Conservation (phyloP, 2,113 vertebrate genomes). For the Chaetodon auriga region DNA sequence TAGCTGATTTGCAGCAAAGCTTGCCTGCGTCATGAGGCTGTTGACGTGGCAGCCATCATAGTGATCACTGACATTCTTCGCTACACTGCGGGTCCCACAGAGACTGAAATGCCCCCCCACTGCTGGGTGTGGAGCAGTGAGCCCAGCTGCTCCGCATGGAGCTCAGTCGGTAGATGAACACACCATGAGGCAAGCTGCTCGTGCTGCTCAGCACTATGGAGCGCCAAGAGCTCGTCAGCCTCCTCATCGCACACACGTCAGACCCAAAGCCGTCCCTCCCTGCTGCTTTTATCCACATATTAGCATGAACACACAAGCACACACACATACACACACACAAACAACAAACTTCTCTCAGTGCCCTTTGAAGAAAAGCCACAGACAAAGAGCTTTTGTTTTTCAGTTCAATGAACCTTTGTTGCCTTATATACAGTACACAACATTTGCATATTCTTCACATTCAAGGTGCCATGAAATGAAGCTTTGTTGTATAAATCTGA, state of each 20-base stretch:
- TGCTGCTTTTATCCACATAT: conserved; percentile 33
- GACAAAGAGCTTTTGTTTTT: conserved; percentile 59
- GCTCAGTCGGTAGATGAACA: conserved; percentile 4
- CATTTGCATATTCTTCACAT: conserved; percentile 50
- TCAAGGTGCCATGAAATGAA: conserved; percentile 19
- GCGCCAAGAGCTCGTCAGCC: conserved; percentile 19
- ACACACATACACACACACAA: neutral
- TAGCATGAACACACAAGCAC: neutral
- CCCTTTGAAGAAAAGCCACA: conserved; percentile 45
- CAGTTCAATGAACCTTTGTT: conserved; percentile 25
- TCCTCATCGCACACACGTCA: conserved; percentile 31
- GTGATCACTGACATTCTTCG: conserved; percentile 21
- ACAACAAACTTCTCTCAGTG: neutral
- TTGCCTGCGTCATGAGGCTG: neutral
- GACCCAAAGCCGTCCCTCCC: conserved; percentile 34
- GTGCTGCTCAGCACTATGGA: neutral
- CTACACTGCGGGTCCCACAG: neutral
- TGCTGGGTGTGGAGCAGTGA: neutral
- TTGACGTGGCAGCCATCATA: conserved; percentile 11
- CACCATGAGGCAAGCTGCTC: conserved; percentile 6
- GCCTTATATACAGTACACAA: conserved; percentile 11
- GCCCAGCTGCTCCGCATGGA: conserved; percentile 17
- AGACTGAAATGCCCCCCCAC: neutral
- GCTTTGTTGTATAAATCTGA: conserved; percentile 41
- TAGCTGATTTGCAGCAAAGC: conserved; percentile 23